phyloP scores from a whole-genome alignment of 2,888 invertebrate species.

The Athalia cordata region DNA sequence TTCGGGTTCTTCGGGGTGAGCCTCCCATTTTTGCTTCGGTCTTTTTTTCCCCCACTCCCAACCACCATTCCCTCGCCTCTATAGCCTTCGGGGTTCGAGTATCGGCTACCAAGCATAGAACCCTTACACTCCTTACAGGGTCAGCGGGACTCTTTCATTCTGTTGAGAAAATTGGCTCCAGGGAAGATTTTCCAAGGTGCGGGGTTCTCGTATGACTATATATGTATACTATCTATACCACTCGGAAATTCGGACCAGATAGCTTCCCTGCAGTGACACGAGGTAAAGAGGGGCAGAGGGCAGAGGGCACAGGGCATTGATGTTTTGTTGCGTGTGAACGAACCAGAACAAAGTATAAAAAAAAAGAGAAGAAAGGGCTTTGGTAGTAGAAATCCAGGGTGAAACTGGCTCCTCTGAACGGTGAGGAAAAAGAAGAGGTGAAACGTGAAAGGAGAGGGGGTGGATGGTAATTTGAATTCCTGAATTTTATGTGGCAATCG shows the following conservation, averaged over 20 bases:
- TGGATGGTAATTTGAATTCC: conserved; percentile 44
- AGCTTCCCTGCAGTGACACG: neutral
- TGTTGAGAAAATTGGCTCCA: conserved; percentile 45
- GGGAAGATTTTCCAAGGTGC: conserved; percentile 35
- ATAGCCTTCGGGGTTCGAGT: neutral
- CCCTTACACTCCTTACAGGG: conserved; percentile 10
- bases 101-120: neutral
- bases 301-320: conserved; percentile 1
- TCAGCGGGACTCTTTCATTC: conserved; percentile 37
- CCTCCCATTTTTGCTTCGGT: neutral
- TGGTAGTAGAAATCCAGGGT: conserved; percentile 3
- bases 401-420: conserved; percentile 7
- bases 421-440: too few relatives aligned
- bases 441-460: neutral
- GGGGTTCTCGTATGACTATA: neutral
- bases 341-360: conserved; percentile 25
- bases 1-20: conserved; percentile 45
- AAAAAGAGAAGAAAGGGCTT: neutral
- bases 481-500: conserved; percentile 43
- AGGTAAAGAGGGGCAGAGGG: neutral
- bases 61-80: neutral
- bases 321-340: conserved; percentile 42
- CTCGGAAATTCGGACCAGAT: conserved; percentile 24
- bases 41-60: neutral
- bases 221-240: neutral